These are phyloP conservation scores for Plemyria rubiginata DNA, from an alignment of 2,888 invertebrate species.

Conservation along the genomic window DNA sequence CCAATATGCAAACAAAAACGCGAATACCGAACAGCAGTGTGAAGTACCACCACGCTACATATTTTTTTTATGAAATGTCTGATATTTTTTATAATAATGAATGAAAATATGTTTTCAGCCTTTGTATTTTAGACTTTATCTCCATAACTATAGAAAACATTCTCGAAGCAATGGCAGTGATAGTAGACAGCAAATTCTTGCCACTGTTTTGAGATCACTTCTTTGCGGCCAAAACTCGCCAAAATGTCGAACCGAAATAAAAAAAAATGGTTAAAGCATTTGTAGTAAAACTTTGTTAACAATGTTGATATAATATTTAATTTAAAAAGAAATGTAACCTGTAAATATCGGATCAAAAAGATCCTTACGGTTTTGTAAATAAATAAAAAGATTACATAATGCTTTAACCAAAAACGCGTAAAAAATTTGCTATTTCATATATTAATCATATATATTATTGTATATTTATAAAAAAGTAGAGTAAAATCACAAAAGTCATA, in stretches of 20 bases:
- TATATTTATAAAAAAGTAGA: constrained; percentile 56
- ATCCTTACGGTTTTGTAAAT: not conserved
- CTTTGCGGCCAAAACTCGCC: constrained; percentile 61
- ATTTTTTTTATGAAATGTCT: not conserved
- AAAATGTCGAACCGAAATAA: constrained; percentile 34
- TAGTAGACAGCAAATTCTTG: constrained; percentile 51
- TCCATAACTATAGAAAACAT: constrained; percentile 48
- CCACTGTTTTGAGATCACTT: constrained; percentile 77
- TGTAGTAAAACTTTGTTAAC: not conserved
- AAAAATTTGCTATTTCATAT: constrained; percentile 18
- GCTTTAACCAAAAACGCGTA: constrained; percentile 21
- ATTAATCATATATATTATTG: constrained; percentile 27
- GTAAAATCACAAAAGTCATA: constrained; percentile 76
- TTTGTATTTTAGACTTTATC: constrained; percentile 53
- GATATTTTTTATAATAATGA: not conserved
- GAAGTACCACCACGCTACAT: too few species aligned
- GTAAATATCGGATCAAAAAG: not conserved
- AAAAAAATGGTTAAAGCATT: constrained; percentile 38
- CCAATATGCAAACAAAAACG: too few species aligned
- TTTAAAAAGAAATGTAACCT: not conserved
- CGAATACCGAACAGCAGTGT: too few species aligned
- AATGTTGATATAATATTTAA: not conserved
- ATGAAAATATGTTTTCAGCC: constrained; percentile 46
- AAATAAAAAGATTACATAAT: not conserved
- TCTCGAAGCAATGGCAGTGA: constrained; percentile 71